Evolutionary conservation across 2,797 vertebrate genomes (phyloP).

Genomic region (Lutjanus campechanus): DNA sequence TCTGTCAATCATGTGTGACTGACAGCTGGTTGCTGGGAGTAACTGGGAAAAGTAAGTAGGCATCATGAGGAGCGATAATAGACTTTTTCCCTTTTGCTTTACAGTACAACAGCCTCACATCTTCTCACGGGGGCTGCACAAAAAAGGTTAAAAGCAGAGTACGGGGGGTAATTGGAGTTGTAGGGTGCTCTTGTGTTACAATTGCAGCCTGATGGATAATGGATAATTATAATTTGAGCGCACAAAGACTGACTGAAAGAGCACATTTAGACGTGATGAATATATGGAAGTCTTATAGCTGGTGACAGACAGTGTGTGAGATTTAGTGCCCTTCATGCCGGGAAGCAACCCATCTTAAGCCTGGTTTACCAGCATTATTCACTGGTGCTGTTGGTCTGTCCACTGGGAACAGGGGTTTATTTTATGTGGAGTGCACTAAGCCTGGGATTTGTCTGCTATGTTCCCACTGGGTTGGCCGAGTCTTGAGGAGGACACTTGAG

Average conservation of each 20-base stretch:
- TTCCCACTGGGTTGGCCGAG: slow-evolving; percentile 25
- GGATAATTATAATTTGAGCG: slow-evolving; percentile 39
- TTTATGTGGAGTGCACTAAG: slow-evolving; percentile 45
- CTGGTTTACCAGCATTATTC: slow-evolving; percentile 59
- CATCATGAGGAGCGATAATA: slow-evolving; percentile 56
- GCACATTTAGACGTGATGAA: slow-evolving; percentile 7
- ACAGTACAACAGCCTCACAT: slow-evolving; percentile 36
- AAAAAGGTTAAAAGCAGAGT: slow-evolving; percentile 45
- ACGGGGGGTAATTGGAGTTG: slow-evolving; percentile 35
- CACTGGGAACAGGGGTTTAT: slow-evolving; percentile 45
- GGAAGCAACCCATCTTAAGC: slow-evolving; percentile 42
- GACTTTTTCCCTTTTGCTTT: slow-evolving; percentile 28
- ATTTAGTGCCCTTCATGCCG: slow-evolving; percentile 45
- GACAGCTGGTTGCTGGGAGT: slow-evolving; percentile 74
- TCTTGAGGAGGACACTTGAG: slow-evolving; percentile 52
- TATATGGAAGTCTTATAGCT: slow-evolving; percentile 17
- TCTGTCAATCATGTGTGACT: slow-evolving; percentile 69
- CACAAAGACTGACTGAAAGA: slow-evolving; percentile 24
- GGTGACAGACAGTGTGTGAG: slow-evolving; percentile 36
- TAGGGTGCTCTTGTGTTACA: slow-evolving; percentile 39
- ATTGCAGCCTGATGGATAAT: slow-evolving; percentile 36
- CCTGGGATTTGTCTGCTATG: slow-evolving; percentile 61
- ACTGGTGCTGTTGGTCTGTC: slow-evolving; percentile 28
- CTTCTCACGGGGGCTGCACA: slow-evolving; percentile 52
- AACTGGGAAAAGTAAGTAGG: slow-evolving; percentile 74